A percentile compares a stretch with the other conserved stretches of the same genome.
Conservation (phyloP, 2,797 vertebrate genomes). For the Phalloptychus januarius region DNA sequence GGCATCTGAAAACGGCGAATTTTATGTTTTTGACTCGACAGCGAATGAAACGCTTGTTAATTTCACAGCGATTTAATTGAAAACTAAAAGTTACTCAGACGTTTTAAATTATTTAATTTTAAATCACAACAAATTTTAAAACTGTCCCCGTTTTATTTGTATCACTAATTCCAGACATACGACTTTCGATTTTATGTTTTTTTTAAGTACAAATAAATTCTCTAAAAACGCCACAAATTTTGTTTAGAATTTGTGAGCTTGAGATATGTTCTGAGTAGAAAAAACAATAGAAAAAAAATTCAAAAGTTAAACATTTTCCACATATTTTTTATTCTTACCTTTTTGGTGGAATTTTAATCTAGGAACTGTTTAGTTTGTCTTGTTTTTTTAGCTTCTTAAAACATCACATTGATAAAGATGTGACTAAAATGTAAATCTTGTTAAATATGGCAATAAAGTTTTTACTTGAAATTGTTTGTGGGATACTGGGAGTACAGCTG, state of each 20-base stretch:
- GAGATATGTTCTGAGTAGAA: background rate
- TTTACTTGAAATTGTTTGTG: background rate
- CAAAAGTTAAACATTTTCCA: background rate
- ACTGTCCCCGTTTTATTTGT: background rate
- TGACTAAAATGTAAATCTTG: background rate
- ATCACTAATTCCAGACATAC: background rate
- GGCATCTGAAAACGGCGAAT: slow-evolving; percentile 36
- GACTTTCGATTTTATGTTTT: background rate
- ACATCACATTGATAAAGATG: background rate
- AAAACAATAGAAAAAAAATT: background rate
- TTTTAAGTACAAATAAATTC: background rate
- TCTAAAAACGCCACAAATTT: background rate
- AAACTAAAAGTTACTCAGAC: slow-evolving; percentile 3
- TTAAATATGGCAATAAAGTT: background rate
- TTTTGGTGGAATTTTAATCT: background rate
- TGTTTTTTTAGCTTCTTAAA: background rate
- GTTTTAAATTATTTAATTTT: slow-evolving; percentile 1
- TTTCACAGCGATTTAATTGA: background rate
- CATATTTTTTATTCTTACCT: background rate
- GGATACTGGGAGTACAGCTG: background rate
- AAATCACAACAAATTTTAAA: background rate
- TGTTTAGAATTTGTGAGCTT: background rate
- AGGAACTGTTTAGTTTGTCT: background rate
- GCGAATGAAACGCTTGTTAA: background rate
- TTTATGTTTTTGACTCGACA: background rate